Evolutionary conservation across 2,888 invertebrate species (phyloP), one percentile per base, ranked within the genome.

Genomic region (Drosophila acutilabella): DNA sequence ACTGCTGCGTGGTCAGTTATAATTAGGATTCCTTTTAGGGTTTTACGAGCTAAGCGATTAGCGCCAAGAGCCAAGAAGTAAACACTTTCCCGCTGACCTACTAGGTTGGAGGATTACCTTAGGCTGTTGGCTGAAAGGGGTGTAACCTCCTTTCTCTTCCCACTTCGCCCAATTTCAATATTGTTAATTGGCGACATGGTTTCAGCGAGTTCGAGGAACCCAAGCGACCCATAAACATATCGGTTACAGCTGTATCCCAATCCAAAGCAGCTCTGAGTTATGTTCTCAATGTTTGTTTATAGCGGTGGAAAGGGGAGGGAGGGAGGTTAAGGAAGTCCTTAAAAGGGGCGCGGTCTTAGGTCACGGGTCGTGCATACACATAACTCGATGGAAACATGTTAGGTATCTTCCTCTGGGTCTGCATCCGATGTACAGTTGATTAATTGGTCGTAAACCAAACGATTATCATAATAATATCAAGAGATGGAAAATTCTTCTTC

Each of bases 1-100:
- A 81, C 69, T 78, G 71, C 89, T 86, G 90, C 89, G 89, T 89
- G 90, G 90, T 90, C 88, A 90, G 79, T 81, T 78, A 76, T 88
- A 90, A 90, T 90, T 89, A 89, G 86, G 74, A 56, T 48, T 65
- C 64, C 69, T 71, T 78, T 74, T 64, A 59, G 68, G 71, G 80
- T 66, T 83, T 89, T 82, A 82, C 72, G 83, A 80, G 62, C 60
- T 44, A 52, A 72, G 71, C 89, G 85, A 85, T 89, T 89, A 89
- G 65, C 78, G 68, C 60, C 62, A 60, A 74, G 74, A 53, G 56
- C 42, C 47, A 53, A 48, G 60, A 70, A 56, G 64, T 62, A 70
- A 77, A 58, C 78, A 71, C 68, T 80, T 81, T 70, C 58, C 26
- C 53, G 64, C 73, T 82, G 82, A 71, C 78, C 80, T 65, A 71